Percentiles rank a stretch among this genome's conserved stretches.
Evolutionary conservation across 2,888 invertebrate species (phyloP).

Genomic region (Plagodis dolabraria): DNA sequence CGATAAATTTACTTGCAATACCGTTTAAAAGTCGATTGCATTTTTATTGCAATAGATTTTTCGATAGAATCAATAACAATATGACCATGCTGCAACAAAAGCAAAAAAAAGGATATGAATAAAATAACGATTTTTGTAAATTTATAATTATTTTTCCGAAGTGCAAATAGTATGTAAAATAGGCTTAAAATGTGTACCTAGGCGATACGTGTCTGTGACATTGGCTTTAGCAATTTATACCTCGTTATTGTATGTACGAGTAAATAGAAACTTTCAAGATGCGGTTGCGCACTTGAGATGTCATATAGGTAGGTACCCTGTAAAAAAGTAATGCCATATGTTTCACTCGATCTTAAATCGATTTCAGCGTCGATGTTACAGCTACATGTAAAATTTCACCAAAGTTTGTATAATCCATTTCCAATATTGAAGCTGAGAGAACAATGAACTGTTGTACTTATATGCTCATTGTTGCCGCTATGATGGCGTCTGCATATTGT

Average conservation of each 20-base stretch:
- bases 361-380: not conserved
- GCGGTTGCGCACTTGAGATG: slow-evolving; percentile 30
- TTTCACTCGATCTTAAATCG: slow-evolving; percentile 4
- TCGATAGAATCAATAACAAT: not conserved
- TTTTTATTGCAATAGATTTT: not conserved
- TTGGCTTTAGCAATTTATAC: slow-evolving; percentile 32
- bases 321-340: slow-evolving; percentile 5
- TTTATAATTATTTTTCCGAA: not conserved
- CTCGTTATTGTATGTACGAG: slow-evolving; percentile 26
- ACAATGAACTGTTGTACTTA: slow-evolving; percentile 21
- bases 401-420: not conserved
- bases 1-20: slow-evolving; percentile 25
- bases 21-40: slow-evolving; percentile 15
- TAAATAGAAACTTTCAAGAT: slow-evolving; percentile 33
- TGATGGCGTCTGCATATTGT: slow-evolving; percentile 17
- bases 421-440: slow-evolving; percentile 14
- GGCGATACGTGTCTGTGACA: slow-evolving; percentile 28
- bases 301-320: slow-evolving; percentile 16
- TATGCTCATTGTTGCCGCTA: slow-evolving; percentile 30
- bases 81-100: too few species aligned
- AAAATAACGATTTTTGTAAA: not conserved
- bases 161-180: slow-evolving; percentile 14
- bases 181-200: slow-evolving; percentile 14
- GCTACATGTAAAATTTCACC: not conserved
- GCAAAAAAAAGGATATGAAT: too few species aligned